Percentiles rank a stretch among this genome's conserved stretches.
phyloP scores from a whole-genome alignment of 2,797 vertebrate genomes.

The Lates japonicus region DNA sequence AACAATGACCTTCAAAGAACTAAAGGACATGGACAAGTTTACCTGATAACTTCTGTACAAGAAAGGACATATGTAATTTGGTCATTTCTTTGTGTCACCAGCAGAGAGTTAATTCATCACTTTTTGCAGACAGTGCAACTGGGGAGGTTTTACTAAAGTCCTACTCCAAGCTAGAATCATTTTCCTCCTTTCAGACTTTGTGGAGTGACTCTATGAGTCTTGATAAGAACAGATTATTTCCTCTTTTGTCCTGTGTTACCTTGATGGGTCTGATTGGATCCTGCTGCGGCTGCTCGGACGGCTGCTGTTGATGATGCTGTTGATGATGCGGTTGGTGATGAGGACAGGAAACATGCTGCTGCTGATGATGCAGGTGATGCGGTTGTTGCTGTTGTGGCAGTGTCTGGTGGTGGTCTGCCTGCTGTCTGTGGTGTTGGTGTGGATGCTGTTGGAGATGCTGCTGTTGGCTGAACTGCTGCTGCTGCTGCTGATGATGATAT shows the following conservation, averaged over 20 bases:
- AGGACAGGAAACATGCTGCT: conserved; percentile 62
- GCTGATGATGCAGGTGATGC: conserved; percentile 66
- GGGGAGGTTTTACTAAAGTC: background rate
- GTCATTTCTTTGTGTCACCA: background rate
- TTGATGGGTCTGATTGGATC: conserved; percentile 90
- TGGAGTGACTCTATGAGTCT: background rate
- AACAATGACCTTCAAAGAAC: no score
- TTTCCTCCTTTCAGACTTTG: background rate
- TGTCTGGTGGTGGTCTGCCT: conserved; percentile 67
- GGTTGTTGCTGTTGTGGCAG: conserved; percentile 70
- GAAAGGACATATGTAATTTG: background rate
- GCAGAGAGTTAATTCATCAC: background rate
- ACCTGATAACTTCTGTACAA: background rate
- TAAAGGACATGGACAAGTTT: no score
- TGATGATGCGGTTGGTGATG: conserved; percentile 75
- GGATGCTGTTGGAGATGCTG: conserved; percentile 76
- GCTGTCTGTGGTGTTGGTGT: conserved; percentile 73
- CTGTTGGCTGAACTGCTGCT: conserved; percentile 75
- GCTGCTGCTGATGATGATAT: conserved; percentile 77
- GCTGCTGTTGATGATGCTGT: conserved; percentile 69
- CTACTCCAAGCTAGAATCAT: background rate
- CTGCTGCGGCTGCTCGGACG: conserved; percentile 70
- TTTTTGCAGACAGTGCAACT: background rate
- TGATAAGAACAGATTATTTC: background rate
- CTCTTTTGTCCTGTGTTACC: conserved; percentile 76